These are phyloP conservation scores for Eilema griseolum DNA, from an alignment of 2,888 invertebrate species.

Conservation along the genomic window DNA sequence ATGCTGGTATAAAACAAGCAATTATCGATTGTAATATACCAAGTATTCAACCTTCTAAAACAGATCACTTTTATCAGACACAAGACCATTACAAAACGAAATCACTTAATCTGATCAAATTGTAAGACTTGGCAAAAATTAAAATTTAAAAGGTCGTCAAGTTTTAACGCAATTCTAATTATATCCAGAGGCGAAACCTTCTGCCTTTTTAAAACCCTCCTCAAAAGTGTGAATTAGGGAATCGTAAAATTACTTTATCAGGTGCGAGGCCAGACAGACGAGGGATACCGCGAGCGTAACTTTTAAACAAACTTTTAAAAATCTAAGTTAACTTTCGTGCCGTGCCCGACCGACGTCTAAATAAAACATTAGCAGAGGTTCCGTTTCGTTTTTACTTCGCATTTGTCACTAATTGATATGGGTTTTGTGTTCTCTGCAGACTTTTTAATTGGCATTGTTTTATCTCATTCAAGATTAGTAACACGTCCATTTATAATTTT, in stretches of 20 bases:
- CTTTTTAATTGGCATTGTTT: constrained; percentile 65
- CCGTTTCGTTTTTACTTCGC: constrained; percentile 72
- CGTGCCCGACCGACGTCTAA: constrained; percentile 65
- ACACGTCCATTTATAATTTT: constrained; percentile 36
- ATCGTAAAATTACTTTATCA: constrained; percentile 84
- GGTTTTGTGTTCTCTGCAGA: constrained; percentile 67
- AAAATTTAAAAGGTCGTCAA: constrained; percentile 70
- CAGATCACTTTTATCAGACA: constrained; percentile 43
- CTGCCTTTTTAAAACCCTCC: constrained; percentile 80
- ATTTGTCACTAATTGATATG: constrained; percentile 79
- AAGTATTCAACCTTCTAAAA: constrained; percentile 25
- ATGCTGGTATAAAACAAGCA: constrained; percentile 41
- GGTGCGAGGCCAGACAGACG: constrained; percentile 76
- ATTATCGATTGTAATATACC: constrained; percentile 47
- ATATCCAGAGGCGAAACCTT: constrained; percentile 69
- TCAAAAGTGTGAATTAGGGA: constrained; percentile 84
- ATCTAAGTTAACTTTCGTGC: constrained; percentile 81
- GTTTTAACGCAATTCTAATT: constrained; percentile 75
- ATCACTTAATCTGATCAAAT: constrained; percentile 28
- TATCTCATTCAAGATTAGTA: constrained; percentile 39
- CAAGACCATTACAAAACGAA: constrained; percentile 42
- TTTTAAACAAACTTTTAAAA: constrained; percentile 83
- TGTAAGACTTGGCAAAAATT: constrained; percentile 54
- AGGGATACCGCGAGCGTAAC: constrained; percentile 72
- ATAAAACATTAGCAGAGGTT: constrained; percentile 79